A percentile compares a stretch with the other conserved stretches of the same genome.
These are phyloP conservation scores for Diuraphis noxia DNA, from an alignment of 1,140 invertebrate genomes.

Conservation along the genomic window DNA sequence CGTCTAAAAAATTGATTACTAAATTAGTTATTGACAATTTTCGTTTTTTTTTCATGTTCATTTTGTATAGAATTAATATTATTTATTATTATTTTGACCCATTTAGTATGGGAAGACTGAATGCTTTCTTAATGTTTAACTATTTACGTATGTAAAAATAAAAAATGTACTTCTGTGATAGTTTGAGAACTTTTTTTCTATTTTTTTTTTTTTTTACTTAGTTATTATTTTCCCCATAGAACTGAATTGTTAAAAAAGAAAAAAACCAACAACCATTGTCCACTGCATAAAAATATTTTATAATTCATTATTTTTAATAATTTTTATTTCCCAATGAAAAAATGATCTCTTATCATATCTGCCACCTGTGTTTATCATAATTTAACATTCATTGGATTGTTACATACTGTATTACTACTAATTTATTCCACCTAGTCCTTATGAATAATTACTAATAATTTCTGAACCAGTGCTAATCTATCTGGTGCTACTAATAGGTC, in stretches of 20 bases:
- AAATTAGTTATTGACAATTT: not conserved
- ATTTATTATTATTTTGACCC: conserved; percentile 29
- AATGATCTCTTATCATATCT: conserved; percentile 44
- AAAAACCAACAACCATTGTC: not conserved
- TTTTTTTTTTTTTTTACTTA: conserved; percentile 22
- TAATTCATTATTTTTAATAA: not conserved
- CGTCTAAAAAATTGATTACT: not conserved
- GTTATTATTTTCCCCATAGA: not conserved
- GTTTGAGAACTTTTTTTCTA: conserved; percentile 39
- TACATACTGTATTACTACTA: not conserved
- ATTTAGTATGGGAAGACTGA: conserved; percentile 39
- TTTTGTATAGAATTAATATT: conserved; percentile 30
- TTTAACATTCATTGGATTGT: not conserved
- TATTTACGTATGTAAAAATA: conserved; percentile 26
- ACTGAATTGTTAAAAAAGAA: not conserved
- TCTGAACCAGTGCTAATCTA: conserved; percentile 30
- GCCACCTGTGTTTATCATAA: conserved; percentile 20
- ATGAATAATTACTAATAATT: not conserved
- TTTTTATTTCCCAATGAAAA: conserved; percentile 21
- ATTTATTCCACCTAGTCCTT: not conserved
- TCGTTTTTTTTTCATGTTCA: not conserved
- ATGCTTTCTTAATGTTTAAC: conserved; percentile 22
- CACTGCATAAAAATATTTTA: conserved; percentile 8
- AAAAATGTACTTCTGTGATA: conserved; percentile 40
- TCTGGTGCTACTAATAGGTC: conserved; percentile 29